Evolutionary conservation across 2,888 invertebrate genomes (phyloP).

Genomic region (Epirrita christyi): DNA sequence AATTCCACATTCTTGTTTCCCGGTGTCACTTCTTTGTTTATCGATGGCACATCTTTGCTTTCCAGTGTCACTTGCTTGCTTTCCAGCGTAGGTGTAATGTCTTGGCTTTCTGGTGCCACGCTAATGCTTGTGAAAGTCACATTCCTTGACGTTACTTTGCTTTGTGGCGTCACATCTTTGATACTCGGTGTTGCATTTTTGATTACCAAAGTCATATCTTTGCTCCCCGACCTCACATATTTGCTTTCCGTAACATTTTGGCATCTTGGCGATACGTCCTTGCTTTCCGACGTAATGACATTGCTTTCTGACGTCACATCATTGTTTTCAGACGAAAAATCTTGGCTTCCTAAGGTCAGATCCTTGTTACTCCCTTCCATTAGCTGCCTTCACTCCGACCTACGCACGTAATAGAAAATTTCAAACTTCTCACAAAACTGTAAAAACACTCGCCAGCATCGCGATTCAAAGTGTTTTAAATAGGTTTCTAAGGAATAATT

Average conservation of each 20-base stretch:
- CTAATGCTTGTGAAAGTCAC: not conserved
- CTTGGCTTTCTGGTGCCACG: not conserved
- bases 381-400: not conserved
- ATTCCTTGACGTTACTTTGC: not conserved
- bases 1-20: not conserved
- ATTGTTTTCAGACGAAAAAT: not conserved
- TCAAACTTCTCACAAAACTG: not conserved
- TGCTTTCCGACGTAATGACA: not conserved
- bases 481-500: not conserved
- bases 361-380: conserved; percentile 8
- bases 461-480: no score
- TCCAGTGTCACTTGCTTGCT: not conserved
- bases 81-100: not conserved
- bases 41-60: not conserved
- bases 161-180: not conserved
- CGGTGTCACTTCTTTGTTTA: not conserved
- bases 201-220: not conserved
- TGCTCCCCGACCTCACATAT: not conserved
- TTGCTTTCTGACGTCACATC: not conserved
- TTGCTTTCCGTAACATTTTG: not conserved
- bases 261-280: not conserved
- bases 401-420: not conserved
- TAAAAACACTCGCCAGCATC: not conserved
- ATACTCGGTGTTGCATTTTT: not conserved
- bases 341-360: not conserved